Evolutionary conservation across 1,140 invertebrate genomes (phyloP).

Genomic region (Cydia fagiglandana): DNA sequence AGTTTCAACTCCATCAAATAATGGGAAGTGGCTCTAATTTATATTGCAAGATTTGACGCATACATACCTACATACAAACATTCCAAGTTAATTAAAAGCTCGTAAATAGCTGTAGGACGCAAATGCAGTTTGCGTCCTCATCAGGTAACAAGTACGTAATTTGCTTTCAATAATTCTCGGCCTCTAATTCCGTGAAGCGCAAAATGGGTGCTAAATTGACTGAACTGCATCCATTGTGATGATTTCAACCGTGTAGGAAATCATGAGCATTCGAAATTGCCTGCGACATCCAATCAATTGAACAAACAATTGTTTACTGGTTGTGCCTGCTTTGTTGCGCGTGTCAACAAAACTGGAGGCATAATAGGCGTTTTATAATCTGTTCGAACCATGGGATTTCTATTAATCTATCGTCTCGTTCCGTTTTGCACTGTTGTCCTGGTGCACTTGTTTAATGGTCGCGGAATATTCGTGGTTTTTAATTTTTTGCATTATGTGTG

Average conservation of each 20-base stretch:
- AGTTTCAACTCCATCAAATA: too few relatives aligned
- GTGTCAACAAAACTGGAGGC: background rate
- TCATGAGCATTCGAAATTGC: constrained; percentile 5
- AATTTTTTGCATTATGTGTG: too few relatives aligned
- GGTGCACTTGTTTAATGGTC: too few relatives aligned
- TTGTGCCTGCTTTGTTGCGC: background rate
- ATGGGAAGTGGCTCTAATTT: too few relatives aligned
- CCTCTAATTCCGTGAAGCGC: background rate
- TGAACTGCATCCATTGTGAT: constrained; percentile 1
- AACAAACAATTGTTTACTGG: constrained; percentile 9
- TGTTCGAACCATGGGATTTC: too few relatives aligned
- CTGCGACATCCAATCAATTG: constrained; percentile 4
- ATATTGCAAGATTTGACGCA: too few relatives aligned
- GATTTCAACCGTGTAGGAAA: constrained; percentile 16
- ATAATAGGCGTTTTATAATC: too few relatives aligned
- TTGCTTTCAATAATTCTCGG: background rate
- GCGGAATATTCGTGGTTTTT: too few relatives aligned
- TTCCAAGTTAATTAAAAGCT: too few relatives aligned
- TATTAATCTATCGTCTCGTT: too few relatives aligned
- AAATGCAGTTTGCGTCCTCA: background rate
- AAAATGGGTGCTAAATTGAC: background rate
- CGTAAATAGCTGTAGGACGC: background rate
- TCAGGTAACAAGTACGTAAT: background rate
- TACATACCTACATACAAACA: too few relatives aligned
- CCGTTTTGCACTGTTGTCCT: too few relatives aligned